phyloP scores from a whole-genome alignment of 2,797 vertebrate genomes.

The Poecilia picta region DNA sequence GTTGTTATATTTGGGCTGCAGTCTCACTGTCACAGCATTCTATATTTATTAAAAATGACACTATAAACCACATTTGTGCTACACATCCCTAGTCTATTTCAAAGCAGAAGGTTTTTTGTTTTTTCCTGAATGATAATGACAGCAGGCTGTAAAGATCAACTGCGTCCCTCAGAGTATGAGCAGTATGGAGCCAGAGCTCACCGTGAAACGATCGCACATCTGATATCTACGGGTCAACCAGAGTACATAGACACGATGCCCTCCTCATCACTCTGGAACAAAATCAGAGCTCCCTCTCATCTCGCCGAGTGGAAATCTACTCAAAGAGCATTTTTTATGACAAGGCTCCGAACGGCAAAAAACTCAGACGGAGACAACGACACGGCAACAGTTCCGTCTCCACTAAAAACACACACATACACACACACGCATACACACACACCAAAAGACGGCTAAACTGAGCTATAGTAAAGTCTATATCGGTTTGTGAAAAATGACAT shows the following conservation, averaged over 20 bases:
- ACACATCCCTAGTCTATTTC: neutral
- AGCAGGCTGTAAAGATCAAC: constrained; percentile 3
- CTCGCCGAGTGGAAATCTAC: constrained; percentile 11
- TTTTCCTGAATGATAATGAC: neutral
- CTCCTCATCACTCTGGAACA: constrained; percentile 48
- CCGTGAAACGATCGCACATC: constrained; percentile 36
- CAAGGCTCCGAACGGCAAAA: constrained; percentile 8
- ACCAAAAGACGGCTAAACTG: constrained; percentile 45
- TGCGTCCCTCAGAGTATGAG: constrained; percentile 5
- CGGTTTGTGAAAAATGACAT: constrained; percentile 48
- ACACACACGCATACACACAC: no score
- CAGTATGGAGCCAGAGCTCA: constrained; percentile 27
- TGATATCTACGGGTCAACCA: constrained; percentile 49
- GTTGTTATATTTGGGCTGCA: no score
- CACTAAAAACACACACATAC: constrained; percentile 36
- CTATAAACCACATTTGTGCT: neutral
- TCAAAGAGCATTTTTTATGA: constrained; percentile 47
- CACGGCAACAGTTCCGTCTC: constrained; percentile 16
- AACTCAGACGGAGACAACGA: neutral
- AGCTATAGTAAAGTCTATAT: constrained; percentile 53
- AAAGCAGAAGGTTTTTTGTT: neutral
- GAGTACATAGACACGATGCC: constrained; percentile 52
- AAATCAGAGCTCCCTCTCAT: constrained; percentile 37
- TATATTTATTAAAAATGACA: neutral
- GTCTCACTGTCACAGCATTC: neutral